Evolutionary conservation across 2,888 invertebrate genomes (phyloP).

Genomic region (Mayetiola destructor): DNA sequence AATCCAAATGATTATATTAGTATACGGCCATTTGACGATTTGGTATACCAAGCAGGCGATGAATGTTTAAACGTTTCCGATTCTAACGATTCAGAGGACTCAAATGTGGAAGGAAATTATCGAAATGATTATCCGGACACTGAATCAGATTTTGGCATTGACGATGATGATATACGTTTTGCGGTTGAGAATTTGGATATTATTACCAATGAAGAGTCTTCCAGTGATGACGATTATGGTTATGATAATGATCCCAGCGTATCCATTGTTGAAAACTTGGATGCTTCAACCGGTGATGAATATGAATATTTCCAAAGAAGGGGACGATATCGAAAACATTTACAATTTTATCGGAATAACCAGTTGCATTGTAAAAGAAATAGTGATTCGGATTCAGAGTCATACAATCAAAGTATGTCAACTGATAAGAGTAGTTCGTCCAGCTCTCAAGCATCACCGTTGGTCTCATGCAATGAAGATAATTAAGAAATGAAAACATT

Average conservation of each 20-base stretch:
- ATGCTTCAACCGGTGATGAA: not conserved
- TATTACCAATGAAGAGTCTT: constrained; percentile 22
- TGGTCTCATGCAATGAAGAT: not conserved
- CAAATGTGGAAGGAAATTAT: constrained; percentile 65
- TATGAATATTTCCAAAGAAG: not conserved
- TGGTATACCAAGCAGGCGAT: constrained; percentile 24
- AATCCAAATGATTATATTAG: constrained; percentile 21
- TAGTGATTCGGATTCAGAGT: not conserved
- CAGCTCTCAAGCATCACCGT: not conserved
- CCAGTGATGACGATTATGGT: not conserved
- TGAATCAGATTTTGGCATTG: constrained; percentile 39
- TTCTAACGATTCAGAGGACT: constrained; percentile 51
- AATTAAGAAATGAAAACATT: not conserved
- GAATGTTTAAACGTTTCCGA: constrained; percentile 21
- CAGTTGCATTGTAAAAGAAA: not conserved
- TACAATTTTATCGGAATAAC: not conserved
- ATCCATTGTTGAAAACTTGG: not conserved
- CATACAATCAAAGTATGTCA: too few relatives aligned
- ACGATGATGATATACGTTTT: constrained; percentile 45
- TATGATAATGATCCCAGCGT: not conserved
- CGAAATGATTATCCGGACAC: constrained; percentile 61
- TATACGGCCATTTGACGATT: constrained; percentile 27
- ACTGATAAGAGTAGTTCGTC: too few relatives aligned
- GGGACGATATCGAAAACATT: not conserved
- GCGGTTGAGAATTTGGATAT: constrained; percentile 39